Evolutionary conservation across 2,113 vertebrate species (phyloP).

Genomic region (Coryphaenoides rupestris): DNA sequence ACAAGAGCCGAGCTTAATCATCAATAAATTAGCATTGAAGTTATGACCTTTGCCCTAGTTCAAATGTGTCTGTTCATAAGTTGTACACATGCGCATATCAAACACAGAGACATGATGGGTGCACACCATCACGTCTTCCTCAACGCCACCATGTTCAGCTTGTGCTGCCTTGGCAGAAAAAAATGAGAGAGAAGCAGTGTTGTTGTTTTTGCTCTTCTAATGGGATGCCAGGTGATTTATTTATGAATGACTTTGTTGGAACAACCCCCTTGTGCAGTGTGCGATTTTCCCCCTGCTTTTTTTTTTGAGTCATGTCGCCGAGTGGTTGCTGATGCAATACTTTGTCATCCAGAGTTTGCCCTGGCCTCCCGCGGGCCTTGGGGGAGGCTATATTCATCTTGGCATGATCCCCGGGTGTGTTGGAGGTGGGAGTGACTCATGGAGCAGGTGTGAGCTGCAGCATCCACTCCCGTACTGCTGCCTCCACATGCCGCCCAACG

Average conservation of each 20-base stretch:
- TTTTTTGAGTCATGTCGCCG: constrained; percentile 74
- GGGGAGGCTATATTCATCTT: constrained; percentile 75
- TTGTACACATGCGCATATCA: too few species aligned
- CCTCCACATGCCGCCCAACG: constrained; percentile 69
- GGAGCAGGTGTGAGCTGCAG: constrained; percentile 71
- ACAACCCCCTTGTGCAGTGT: constrained; percentile 66
- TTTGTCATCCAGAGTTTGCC: constrained; percentile 77
- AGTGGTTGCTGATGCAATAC: constrained; percentile 81
- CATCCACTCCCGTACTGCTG: constrained; percentile 70
- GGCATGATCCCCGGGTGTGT: constrained; percentile 69
- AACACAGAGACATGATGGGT: too few species aligned
- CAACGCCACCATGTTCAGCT: constrained; percentile 38
- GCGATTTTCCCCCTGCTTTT: constrained; percentile 49
- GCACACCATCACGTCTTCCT: constrained; percentile 21
- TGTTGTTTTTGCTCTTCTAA: constrained; percentile 69
- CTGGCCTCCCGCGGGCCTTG: constrained; percentile 73
- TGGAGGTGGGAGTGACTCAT: constrained; percentile 70
- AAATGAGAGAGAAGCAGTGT: constrained; percentile 50
- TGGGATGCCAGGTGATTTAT: constrained; percentile 78
- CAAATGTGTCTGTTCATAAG: not conserved
- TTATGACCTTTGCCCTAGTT: not conserved
- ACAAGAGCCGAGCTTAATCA: constrained; percentile 21
- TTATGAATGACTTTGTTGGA: constrained; percentile 77
- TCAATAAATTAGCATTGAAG: constrained; percentile 2
- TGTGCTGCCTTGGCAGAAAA: constrained; percentile 70